Percentiles rank a stretch among this genome's conserved stretches.
Conservation (phyloP, 2,113 vertebrate genomes). For the Strix aluco region DNA sequence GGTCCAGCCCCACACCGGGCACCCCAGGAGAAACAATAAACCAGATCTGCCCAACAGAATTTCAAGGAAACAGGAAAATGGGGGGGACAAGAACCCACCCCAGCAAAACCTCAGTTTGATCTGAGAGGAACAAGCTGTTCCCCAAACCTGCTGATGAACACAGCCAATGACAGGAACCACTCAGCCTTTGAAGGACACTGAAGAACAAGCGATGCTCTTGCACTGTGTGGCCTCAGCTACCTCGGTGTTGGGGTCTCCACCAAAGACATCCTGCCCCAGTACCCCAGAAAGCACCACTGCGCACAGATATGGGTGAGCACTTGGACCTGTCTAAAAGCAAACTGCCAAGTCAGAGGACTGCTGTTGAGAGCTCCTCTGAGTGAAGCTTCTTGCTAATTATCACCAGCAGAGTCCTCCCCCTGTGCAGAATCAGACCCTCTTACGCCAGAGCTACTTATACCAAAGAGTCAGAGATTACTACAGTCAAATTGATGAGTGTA, state of each 20-base stretch:
- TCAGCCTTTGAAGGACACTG: background rate
- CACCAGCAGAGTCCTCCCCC: background rate
- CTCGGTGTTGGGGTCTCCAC: too few species aligned
- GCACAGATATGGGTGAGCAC: background rate
- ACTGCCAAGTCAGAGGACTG: background rate
- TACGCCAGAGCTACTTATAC: background rate
- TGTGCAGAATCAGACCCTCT: background rate
- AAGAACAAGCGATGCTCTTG: background rate
- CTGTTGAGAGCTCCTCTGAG: background rate
- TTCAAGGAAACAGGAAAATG: rapidly evolving
- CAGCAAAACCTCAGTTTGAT: background rate
- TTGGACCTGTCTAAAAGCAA: background rate
- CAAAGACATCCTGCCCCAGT: background rate
- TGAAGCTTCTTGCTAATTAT: background rate
- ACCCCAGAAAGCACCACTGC: too few species aligned
- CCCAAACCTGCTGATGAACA: rapidly evolving
- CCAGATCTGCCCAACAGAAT: rapidly evolving
- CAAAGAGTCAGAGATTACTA: background rate
- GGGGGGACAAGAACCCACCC: rapidly evolving
- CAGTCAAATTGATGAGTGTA: rapidly evolving
- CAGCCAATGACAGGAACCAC: rapidly evolving
- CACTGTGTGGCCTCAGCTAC: background rate
- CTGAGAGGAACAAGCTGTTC: background rate
- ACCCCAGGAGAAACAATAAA: background rate
- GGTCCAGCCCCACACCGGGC: too few species aligned